Percentiles rank a stretch among this genome's conserved stretches.
Evolutionary conservation across 2,797 vertebrate species (phyloP).

Genomic region (Carduelis carduelis): DNA sequence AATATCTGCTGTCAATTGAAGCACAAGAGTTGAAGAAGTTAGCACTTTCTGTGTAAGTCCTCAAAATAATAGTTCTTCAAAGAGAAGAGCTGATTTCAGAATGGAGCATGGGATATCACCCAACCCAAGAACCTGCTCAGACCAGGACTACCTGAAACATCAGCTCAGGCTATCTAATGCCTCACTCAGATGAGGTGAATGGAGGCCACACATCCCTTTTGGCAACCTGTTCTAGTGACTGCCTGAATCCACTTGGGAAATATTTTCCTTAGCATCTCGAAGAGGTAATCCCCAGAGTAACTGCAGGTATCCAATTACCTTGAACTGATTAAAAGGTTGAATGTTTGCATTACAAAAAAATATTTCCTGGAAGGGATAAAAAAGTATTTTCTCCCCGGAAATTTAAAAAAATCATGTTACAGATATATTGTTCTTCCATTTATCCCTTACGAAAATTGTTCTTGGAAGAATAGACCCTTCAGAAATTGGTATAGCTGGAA

Average conservation of each 20-base stretch:
- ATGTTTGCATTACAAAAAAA: neutral
- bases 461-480: neutral
- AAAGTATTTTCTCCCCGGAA: neutral
- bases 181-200: neutral
- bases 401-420: neutral
- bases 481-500: neutral
- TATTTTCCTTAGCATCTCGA: neutral
- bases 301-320: neutral
- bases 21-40: neutral
- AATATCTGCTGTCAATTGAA: neutral
- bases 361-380: neutral
- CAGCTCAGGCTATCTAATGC: neutral
- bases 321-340: neutral
- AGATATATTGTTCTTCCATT: neutral
- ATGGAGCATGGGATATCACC: accelerated
- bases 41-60: neutral
- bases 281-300: neutral
- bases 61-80: neutral
- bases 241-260: neutral
- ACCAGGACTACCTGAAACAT: neutral
- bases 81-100: neutral
- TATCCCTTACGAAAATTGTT: neutral
- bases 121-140: neutral
- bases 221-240: neutral
- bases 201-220: neutral